phyloP scores from a whole-genome alignment of 2,888 invertebrate genomes.

The Himalopsyche anomala region DNA sequence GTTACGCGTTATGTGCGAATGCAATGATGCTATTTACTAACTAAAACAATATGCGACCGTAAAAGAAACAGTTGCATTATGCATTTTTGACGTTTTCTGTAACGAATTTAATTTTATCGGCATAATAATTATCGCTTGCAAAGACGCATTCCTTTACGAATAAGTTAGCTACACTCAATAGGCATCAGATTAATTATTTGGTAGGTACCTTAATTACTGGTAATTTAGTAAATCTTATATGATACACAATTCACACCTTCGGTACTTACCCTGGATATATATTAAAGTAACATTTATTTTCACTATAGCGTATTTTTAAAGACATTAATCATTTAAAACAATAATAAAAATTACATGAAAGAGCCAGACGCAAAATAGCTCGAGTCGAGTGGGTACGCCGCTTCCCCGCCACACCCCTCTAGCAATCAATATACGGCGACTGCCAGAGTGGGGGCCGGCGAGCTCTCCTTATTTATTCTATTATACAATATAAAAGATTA shows the following conservation, averaged over 20 bases:
- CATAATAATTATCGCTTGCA: slow-evolving; percentile 67
- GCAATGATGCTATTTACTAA: slow-evolving; percentile 8
- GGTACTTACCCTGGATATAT: slow-evolving; percentile 55
- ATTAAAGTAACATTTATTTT: slow-evolving; percentile 54
- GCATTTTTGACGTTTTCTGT: slow-evolving; percentile 23
- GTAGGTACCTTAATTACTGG: slow-evolving; percentile 53
- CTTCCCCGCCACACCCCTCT: slow-evolving; percentile 73
- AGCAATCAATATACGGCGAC: slow-evolving; percentile 67
- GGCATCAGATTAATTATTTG: slow-evolving; percentile 60
- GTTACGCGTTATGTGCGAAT: neutral
- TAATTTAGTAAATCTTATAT: slow-evolving; percentile 50
- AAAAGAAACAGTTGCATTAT: slow-evolving; percentile 28
- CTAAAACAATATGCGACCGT: neutral
- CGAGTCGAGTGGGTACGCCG: slow-evolving; percentile 79
- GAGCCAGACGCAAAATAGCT: slow-evolving; percentile 79
- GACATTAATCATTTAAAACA: slow-evolving; percentile 70
- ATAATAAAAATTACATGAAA: slow-evolving; percentile 78
- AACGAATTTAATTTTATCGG: slow-evolving; percentile 34
- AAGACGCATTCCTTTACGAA: slow-evolving; percentile 79
- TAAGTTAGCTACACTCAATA: slow-evolving; percentile 67
- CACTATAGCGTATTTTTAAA: slow-evolving; percentile 53
- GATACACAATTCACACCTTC: slow-evolving; percentile 49
- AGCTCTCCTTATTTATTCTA: slow-evolving; percentile 54
- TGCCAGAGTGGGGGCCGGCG: slow-evolving; percentile 60
- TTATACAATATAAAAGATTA: slow-evolving; percentile 41